These are phyloP conservation scores for Apeltes quadracus DNA, from an alignment of 2,113 vertebrate genomes.

Conservation along the genomic window DNA sequence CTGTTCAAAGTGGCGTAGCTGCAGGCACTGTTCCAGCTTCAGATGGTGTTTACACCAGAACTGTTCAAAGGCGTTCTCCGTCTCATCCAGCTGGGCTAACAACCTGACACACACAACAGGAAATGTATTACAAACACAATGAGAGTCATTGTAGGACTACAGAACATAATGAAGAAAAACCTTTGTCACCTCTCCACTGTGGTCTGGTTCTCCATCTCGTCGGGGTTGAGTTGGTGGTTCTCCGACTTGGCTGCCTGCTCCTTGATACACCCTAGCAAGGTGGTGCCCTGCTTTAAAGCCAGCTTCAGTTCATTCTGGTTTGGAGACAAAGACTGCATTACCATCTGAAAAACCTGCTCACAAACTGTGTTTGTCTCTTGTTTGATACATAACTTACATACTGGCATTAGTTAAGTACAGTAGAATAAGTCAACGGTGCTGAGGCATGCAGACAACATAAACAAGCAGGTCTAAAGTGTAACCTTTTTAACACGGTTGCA, in stretches of 20 bases:
- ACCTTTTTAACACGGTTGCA: too few species aligned
- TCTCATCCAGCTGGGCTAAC: constrained; percentile 91
- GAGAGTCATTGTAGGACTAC: background rate
- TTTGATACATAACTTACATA: too few species aligned
- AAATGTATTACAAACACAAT: background rate
- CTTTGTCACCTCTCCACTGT: constrained; percentile 89
- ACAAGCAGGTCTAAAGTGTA: too few species aligned
- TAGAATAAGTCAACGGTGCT: too few species aligned
- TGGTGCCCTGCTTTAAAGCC: constrained; percentile 89
- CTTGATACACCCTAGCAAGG: constrained; percentile 87
- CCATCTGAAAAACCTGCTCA: background rate
- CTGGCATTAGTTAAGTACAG: too few species aligned
- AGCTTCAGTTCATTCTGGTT: constrained; percentile 88
- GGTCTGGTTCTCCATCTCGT: constrained; percentile 89
- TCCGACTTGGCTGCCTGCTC: constrained; percentile 85
- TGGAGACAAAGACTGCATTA: constrained; percentile 15
- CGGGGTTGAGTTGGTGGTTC: constrained; percentile 84
- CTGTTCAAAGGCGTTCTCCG: constrained; percentile 91
- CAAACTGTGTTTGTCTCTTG: background rate
- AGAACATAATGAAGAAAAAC: background rate
- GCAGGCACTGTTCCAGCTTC: constrained; percentile 91
- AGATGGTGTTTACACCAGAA: constrained; percentile 93
- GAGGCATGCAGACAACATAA: too few species aligned
- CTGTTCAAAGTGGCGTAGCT: constrained; percentile 94
- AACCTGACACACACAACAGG: constrained; percentile 79